Conservation (phyloP, 2,797 vertebrate genomes). For the Neopelma chrysocephalum region DNA sequence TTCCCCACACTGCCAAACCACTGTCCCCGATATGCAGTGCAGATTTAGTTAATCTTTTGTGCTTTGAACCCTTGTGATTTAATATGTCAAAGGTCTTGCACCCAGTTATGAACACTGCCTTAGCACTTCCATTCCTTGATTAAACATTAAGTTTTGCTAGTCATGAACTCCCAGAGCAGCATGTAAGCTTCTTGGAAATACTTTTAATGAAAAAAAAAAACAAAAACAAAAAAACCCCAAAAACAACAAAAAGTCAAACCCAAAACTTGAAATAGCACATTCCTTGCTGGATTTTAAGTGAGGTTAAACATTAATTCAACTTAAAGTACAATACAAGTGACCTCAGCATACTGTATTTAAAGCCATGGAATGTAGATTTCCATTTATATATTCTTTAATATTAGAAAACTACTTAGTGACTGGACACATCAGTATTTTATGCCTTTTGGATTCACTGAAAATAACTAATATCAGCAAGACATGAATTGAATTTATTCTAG, state of each 20-base stretch:
- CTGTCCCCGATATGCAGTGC: too few species aligned
- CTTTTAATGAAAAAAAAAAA: neutral
- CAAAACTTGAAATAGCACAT: neutral
- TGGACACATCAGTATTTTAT: neutral
- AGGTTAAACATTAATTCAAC: neutral
- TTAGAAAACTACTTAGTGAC: neutral
- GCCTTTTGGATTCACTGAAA: slow-evolving; percentile 33
- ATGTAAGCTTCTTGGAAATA: neutral
- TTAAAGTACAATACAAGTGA: neutral
- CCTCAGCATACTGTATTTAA: neutral
- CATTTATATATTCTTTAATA: neutral
- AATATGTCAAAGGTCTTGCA: neutral
- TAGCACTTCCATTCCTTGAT: neutral
- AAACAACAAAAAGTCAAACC: neutral
- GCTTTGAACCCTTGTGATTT: neutral
- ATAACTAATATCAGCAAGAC: slow-evolving; percentile 67
- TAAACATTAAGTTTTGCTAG: neutral
- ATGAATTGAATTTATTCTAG: slow-evolving; percentile 51
- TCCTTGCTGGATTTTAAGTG: neutral
- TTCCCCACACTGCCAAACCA: neutral
- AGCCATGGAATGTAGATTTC: neutral
- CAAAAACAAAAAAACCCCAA: accelerated
- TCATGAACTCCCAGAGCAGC: neutral
- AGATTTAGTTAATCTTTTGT: neutral
- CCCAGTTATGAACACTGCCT: neutral